phyloP scores from a whole-genome alignment of 2,113 vertebrate species.

The Tricholaema leucomelas region DNA sequence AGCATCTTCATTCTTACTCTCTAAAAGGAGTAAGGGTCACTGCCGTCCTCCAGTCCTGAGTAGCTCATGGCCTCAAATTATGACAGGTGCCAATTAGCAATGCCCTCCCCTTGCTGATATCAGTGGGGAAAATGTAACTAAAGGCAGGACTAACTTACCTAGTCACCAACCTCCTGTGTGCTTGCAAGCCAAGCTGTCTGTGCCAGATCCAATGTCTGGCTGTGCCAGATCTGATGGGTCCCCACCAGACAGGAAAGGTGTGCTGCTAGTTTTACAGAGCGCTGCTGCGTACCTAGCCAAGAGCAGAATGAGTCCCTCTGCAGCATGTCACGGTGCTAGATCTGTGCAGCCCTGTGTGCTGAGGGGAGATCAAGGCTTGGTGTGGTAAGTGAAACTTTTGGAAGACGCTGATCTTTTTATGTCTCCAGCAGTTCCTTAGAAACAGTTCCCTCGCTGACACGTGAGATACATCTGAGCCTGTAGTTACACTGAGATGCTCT shows the following conservation, averaged over 20 bases:
- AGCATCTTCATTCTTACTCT: too few relatives aligned
- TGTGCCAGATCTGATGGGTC: too few relatives aligned
- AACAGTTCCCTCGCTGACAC: neutral
- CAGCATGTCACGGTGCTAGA: neutral
- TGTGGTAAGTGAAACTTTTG: neutral
- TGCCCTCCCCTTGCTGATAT: neutral
- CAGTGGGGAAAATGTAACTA: neutral
- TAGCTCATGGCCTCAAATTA: too few relatives aligned
- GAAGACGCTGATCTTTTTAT: neutral
- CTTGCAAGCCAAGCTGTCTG: neutral
- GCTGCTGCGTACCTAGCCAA: neutral
- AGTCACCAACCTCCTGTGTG: neutral
- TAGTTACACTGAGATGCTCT: neutral
- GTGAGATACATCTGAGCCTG: neutral
- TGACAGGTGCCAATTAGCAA: accelerated
- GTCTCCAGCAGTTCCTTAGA: neutral
- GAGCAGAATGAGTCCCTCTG: neutral
- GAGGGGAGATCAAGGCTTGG: neutral
- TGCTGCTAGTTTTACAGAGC: neutral
- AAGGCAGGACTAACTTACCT: neutral
- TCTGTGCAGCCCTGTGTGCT: neutral
- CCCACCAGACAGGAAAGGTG: neutral
- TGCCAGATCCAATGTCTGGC: neutral
- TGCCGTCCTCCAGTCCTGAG: too few relatives aligned
- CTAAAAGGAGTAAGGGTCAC: too few relatives aligned